phyloP scores from a whole-genome alignment of 2,888 invertebrate genomes.

The Spialia ferax region DNA sequence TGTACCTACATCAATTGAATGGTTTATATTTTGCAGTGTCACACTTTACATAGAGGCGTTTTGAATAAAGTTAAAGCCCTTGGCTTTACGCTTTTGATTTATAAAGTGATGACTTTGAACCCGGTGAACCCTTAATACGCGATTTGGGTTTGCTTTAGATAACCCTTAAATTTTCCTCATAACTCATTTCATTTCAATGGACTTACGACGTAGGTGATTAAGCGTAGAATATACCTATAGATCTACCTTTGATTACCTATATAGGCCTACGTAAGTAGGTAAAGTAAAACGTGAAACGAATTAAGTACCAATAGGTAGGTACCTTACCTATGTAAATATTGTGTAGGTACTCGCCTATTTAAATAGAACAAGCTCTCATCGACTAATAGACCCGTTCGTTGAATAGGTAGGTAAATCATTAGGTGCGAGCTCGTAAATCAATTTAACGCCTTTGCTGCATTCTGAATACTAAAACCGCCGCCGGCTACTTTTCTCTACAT shows the following conservation, averaged over 20 bases:
- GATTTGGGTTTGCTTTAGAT: background rate
- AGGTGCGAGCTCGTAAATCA: conserved; percentile 35
- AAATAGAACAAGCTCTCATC: conserved; percentile 4
- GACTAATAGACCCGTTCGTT: conserved; percentile 7
- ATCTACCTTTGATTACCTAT: no score
- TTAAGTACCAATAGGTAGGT: no score
- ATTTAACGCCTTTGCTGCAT: conserved; percentile 35
- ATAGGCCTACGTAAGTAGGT: no score
- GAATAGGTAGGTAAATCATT: conserved; percentile 31
- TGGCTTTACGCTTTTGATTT: conserved; percentile 28
- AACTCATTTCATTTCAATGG: background rate
- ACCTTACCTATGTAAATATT: no score
- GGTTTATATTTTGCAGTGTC: conserved; percentile 27
- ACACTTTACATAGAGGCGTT: background rate
- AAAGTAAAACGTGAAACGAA: background rate
- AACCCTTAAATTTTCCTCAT: background rate
- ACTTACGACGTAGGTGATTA: background rate
- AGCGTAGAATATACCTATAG: background rate
- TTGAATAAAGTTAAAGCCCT: conserved; percentile 21
- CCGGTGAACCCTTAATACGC: conserved; percentile 2
- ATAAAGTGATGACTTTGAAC: conserved; percentile 27
- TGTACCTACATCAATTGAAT: conserved; percentile 21
- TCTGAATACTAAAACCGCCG: conserved; percentile 19
- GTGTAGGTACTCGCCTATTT: background rate
- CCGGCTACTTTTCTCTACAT: no score